Conservation (phyloP, 2,888 invertebrate genomes). For the Meliscaeva auricollis region DNA sequence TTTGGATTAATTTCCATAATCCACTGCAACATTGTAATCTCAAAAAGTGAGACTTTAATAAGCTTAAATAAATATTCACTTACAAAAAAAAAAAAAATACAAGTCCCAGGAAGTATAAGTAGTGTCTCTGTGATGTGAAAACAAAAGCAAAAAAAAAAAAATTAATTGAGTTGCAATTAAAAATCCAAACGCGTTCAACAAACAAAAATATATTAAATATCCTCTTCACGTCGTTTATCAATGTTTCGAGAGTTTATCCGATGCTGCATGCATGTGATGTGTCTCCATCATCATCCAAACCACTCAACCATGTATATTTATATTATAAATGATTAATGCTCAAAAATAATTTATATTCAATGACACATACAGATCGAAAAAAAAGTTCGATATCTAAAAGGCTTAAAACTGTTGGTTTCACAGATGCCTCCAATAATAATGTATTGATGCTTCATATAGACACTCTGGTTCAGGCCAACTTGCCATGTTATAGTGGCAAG, state of each 20-base stretch:
- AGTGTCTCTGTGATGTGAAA: background rate
- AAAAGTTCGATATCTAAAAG: constrained; percentile 54
- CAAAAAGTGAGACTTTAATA: background rate
- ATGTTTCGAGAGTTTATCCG: constrained; percentile 50
- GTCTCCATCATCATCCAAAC: constrained; percentile 15
- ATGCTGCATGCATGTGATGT: constrained; percentile 16
- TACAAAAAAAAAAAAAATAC: background rate
- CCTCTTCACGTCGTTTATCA: constrained; percentile 57
- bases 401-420: constrained; percentile 43
- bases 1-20: background rate
- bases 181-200: constrained; percentile 51
- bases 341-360: constrained; percentile 72
- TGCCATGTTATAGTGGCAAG: constrained; percentile 1
- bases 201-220: constrained; percentile 30
- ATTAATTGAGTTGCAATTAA: constrained; percentile 57
- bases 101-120: background rate
- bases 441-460: background rate
- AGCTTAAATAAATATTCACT: constrained; percentile 23
- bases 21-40: constrained; percentile 18
- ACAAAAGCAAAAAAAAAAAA: background rate
- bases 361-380: constrained; percentile 51
- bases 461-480: too few relatives aligned
- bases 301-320: constrained; percentile 32
- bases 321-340: constrained; percentile 37
- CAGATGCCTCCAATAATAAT: background rate